Evolutionary conservation across 1,140 invertebrate genomes (phyloP), one percentile per base, ranked within the genome.

Genomic region (Cephus cinctus): DNA sequence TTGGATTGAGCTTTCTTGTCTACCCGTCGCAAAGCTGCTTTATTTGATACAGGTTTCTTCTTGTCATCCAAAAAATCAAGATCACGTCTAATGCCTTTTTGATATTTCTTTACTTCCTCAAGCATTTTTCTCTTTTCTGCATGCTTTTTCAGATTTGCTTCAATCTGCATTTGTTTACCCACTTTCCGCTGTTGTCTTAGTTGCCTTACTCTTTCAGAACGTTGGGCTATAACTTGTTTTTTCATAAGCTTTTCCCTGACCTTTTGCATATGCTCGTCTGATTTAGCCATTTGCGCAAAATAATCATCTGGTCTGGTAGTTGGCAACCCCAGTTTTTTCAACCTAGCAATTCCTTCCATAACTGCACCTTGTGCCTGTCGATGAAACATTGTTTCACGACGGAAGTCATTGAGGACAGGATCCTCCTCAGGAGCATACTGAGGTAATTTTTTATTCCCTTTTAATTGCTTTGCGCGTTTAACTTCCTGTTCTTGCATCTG

Each of bases 251-350:
- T 88, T 63, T 88, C 80, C 38, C 94, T 82, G 0, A 98, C 86
- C 74, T 96, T 98, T 65, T 97, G 92, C 97, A 99, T 99, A 56
- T 99, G 97, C 30, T 85, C 82, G 77, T 99, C 97, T 38, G 90
- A 83, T 72, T 99, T 99, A 2, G 93, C 93, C 97, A 99, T 99
- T 81, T 99, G 91, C 1, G 96, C 97, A 79, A 97, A 98, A 76
- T 97, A 99, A 77, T 98, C 96, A 21, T 93, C 88, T 0, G 97
- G 97, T 46, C 92, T 81, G 64, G 83, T 87, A 1, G 92, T 96
- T 0, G 82, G 78, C 27, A 97, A 79, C 16, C 83, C 84, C 2
- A 94, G 63, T 51, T 85, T 82, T 36, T 92, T 86, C 3, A 98
- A 71, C 40, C 81, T 80, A 16, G 83, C 79, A 12, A 98, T 81